Conservation (phyloP, 2,797 vertebrate species). For the Onychomys torridus region DNA sequence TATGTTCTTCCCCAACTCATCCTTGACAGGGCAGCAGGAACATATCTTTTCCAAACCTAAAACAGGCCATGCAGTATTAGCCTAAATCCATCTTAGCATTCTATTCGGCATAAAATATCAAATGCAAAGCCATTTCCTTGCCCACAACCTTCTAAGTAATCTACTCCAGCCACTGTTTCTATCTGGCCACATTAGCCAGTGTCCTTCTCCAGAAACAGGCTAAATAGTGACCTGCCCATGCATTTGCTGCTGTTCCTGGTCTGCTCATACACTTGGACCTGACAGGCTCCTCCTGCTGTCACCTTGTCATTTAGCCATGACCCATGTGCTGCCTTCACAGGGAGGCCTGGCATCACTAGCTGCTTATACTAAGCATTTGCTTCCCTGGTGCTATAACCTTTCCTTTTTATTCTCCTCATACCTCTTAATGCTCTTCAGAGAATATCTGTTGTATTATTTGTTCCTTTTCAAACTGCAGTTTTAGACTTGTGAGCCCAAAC, state of each 20-base stretch:
- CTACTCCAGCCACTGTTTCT: neutral
- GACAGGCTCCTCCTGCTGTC: neutral
- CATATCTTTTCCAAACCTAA: neutral
- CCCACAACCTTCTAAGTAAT: neutral
- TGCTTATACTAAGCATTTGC: neutral
- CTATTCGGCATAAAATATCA: neutral
- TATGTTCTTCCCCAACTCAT: neutral
- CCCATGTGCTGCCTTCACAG: neutral
- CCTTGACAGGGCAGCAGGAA: neutral
- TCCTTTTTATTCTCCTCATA: neutral
- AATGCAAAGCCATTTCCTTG: neutral
- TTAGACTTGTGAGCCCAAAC: neutral
- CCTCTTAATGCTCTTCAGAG: neutral
- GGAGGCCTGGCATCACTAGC: neutral
- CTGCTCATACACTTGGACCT: neutral
- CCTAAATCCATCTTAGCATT: neutral
- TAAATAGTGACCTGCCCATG: neutral
- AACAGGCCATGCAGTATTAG: neutral
- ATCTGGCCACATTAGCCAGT: neutral
- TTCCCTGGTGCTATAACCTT: neutral
- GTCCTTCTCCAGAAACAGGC: neutral
- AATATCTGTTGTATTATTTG: neutral
- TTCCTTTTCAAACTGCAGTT: neutral
- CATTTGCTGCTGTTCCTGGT: neutral
- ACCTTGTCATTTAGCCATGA: neutral